These are phyloP conservation scores for Hipposideros armiger DNA, from an alignment of 2,113 vertebrate species.

Conservation along the genomic window DNA sequence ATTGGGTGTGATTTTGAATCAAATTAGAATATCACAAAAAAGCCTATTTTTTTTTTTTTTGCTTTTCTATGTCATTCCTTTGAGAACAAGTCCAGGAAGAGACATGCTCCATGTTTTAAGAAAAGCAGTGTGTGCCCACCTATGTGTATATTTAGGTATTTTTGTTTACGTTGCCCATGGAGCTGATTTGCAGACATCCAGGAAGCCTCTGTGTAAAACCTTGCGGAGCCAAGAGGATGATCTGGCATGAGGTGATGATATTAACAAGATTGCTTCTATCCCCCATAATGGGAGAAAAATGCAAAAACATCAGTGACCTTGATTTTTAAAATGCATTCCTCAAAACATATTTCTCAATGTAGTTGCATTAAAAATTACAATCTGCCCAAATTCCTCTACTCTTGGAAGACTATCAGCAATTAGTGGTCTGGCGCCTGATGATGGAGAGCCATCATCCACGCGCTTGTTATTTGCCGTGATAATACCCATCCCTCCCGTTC, in stretches of 20 bases:
- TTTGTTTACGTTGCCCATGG: not conserved
- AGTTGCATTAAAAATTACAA: slow-evolving; percentile 55
- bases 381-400: slow-evolving; percentile 18
- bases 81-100: not conserved
- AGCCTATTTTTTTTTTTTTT: not conserved
- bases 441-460: not conserved
- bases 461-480: not conserved
- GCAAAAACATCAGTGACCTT: slow-evolving; percentile 14
- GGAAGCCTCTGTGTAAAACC: not conserved
- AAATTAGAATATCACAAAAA: slow-evolving; percentile 44
- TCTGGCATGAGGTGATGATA: not conserved
- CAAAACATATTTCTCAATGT: slow-evolving; percentile 42
- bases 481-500: not conserved
- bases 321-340: slow-evolving; percentile 41
- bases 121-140: not conserved
- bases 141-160: not conserved
- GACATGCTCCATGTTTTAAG: not conserved
- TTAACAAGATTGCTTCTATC: slow-evolving; percentile 38
- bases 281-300: not conserved
- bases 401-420: slow-evolving; percentile 27
- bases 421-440: not conserved
- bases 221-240: not conserved
- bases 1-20: slow-evolving; percentile 56
- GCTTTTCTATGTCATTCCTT: slow-evolving; percentile 3
- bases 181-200: not conserved